These are phyloP conservation scores for Chinchilla lanigera DNA, from an alignment of 2,113 vertebrate species.

Conservation along the genomic window DNA sequence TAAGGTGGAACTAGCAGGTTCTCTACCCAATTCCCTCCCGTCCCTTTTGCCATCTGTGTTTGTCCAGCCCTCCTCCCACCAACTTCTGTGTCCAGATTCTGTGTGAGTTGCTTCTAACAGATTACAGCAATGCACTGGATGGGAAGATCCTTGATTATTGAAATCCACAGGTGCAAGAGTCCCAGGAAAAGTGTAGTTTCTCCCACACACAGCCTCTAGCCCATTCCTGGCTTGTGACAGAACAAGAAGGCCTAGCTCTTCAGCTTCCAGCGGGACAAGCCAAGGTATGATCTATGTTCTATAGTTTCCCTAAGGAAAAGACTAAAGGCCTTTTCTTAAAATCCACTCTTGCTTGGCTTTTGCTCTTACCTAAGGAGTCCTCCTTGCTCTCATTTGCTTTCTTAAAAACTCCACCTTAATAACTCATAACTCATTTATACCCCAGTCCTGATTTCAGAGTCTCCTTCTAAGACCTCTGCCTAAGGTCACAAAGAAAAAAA, in stretches of 20 bases:
- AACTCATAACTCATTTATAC: not conserved
- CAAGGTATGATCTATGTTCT: not conserved
- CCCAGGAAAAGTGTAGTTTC: not conserved
- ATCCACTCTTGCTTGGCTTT: not conserved
- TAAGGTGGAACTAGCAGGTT: not conserved
- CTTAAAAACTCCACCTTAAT: not conserved
- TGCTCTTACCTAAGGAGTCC: not conserved
- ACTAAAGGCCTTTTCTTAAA: not conserved
- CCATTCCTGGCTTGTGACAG: not conserved
- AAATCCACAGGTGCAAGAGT: not conserved
- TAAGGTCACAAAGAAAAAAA: not conserved
- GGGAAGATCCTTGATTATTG: not conserved
- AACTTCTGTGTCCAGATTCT: not conserved
- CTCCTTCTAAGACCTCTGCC: not conserved
- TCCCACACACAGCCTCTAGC: not conserved
- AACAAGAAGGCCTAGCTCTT: not conserved
- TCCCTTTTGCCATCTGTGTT: not conserved
- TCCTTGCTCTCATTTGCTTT: not conserved
- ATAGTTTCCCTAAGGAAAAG: not conserved
- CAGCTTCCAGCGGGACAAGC: not conserved
- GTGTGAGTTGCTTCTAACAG: not conserved
- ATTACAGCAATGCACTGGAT: not conserved
- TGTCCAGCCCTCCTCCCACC: not conserved
- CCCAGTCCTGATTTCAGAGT: not conserved
- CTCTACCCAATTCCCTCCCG: not conserved